A percentile compares a stretch with the other conserved stretches of the same genome.
Evolutionary conservation across 2,113 vertebrate species (phyloP).

Genomic region (Puma concolor): DNA sequence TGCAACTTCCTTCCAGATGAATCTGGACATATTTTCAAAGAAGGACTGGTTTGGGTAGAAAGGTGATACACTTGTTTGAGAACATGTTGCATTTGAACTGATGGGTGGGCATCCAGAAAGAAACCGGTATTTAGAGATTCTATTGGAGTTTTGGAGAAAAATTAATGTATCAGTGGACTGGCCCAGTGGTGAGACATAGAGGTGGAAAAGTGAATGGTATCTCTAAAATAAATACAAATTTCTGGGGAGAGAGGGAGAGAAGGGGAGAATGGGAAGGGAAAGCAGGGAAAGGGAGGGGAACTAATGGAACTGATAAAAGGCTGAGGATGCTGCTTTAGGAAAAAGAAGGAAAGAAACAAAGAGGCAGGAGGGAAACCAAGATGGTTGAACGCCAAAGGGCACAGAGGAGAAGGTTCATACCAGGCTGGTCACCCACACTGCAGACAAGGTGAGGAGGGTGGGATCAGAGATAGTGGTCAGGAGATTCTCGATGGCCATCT

Average conservation of each 20-base stretch:
- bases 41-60: not conserved
- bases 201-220: not conserved
- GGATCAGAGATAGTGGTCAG: not conserved
- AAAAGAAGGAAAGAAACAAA: not conserved
- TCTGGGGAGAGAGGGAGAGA: not conserved
- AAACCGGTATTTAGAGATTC: not conserved
- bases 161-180: not conserved
- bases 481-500: not conserved
- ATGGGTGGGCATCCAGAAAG: not conserved
- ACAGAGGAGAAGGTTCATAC: not conserved
- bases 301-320: not conserved
- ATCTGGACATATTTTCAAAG: not conserved
- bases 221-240: not conserved
- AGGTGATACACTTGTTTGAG: not conserved
- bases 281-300: not conserved
- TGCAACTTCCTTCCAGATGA: not conserved
- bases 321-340: not conserved
- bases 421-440: not conserved
- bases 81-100: not conserved
- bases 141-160: not conserved
- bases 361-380: not conserved
- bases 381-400: not conserved
- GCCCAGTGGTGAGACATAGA: not conserved
- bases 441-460: not conserved
- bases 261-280: not conserved